Evolutionary conservation across 2,797 vertebrate species (phyloP), one percentile per base, ranked within the genome.

Genomic region (Varecia variegata): DNA sequence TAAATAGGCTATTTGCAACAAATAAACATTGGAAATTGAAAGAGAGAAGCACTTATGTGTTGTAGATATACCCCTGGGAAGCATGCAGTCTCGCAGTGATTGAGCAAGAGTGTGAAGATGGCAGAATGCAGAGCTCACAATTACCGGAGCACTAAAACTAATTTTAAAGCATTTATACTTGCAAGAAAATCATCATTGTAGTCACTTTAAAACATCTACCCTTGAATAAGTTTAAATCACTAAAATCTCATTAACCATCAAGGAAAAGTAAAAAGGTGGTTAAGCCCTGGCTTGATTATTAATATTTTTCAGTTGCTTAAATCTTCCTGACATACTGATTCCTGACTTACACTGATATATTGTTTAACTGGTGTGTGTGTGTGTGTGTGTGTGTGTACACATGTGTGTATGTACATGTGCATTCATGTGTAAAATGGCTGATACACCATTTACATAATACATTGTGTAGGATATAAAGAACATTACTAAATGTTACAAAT

Each of bases 1-100:
- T 96, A 96, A 97, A 93, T 95, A 94, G n/a, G 7, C 20, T 94
- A 52, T 97, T 97, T 98, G 71, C 43, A 94, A 62, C 60, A 54
- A 45, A 97, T 92, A 96, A 94, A 91, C 27, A 43, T 0, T 92
- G 68, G 71, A 93, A 96, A 97, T 80, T 90, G 71, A 96, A 95
- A 94, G 15, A 84, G 14, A 96, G 54, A 35, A 82, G 73, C 67
- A 11, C 12, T 96, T 95, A 5, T 25, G 30, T 85, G 12, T 82
- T 35, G 58, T 65, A 87, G 12, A n/a, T 91, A 27, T 27, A 11
- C 68, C 21, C 86, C 23, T 82, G 96, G 68, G 67, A 97, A 85
- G 10, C 60, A 23, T 96, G 10, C 20, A 71, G 5, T 76, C n/a
- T 62, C 67, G 0, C 3, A 73, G 43, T 74, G 93, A 92, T 45